A percentile compares a stretch with the other conserved stretches of the same genome.
Evolutionary conservation across 2,113 vertebrate genomes (phyloP).

Genomic region (Callaeas wilsoni): DNA sequence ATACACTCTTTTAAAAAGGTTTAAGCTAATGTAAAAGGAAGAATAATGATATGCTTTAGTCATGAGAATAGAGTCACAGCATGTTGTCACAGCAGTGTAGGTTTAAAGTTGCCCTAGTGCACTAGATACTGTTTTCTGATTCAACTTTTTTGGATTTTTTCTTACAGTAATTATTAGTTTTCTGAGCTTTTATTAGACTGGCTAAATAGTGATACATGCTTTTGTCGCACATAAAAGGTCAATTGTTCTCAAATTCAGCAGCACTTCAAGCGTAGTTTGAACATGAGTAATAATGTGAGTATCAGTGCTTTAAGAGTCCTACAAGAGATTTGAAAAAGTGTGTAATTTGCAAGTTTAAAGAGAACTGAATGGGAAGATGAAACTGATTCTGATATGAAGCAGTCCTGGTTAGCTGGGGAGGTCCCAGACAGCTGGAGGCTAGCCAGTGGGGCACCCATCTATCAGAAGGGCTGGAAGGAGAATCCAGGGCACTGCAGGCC

Average conservation of each 20-base stretch:
- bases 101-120: neutral
- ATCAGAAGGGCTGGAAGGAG: neutral
- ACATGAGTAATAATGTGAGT: neutral
- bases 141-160: neutral
- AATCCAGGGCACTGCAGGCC: neutral
- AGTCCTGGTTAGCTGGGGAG: neutral
- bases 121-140: neutral
- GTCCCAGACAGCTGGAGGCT: neutral
- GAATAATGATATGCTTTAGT: neutral
- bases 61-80: neutral
- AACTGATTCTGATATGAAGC: neutral
- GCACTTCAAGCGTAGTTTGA: neutral
- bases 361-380: neutral
- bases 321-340: neutral
- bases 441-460: accelerated
- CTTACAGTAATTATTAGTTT: neutral
- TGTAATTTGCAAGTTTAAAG: neutral
- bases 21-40: neutral
- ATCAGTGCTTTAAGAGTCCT: neutral
- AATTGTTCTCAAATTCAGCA: neutral
- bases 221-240: neutral
- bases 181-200: neutral
- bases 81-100: neutral
- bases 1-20: neutral
- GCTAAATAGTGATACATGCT: neutral